Percentiles rank a stretch among this genome's conserved stretches.
Conservation (phyloP, 2,888 invertebrate genomes). For the Lydus trimaculatus region DNA sequence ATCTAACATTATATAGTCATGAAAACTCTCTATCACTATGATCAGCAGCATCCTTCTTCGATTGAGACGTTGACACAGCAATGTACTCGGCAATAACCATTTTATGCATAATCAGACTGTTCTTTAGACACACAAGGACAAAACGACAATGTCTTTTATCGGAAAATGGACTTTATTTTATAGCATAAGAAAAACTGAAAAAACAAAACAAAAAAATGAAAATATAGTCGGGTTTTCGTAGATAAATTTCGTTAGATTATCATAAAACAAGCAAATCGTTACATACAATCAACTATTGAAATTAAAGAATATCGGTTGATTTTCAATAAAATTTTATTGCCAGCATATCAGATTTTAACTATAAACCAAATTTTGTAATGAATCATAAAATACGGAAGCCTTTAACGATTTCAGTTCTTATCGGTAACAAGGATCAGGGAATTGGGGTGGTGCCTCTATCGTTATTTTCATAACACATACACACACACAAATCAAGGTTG, state of each 20-base stretch:
- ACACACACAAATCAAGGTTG: not conserved
- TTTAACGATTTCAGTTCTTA: constrained; percentile 9
- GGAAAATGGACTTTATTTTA: constrained; percentile 3
- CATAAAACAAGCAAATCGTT: not conserved
- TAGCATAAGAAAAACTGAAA: not conserved
- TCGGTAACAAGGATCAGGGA: constrained; percentile 7
- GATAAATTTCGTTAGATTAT: not conserved
- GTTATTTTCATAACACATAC: not conserved
- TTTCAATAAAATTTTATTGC: constrained; percentile 7
- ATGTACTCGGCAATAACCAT: constrained; percentile 57
- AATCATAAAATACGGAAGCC: constrained; percentile 9
- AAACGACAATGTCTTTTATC: constrained; percentile 8
- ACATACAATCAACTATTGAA: not conserved
- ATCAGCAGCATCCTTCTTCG: constrained; percentile 38
- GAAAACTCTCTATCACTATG: constrained; percentile 7
- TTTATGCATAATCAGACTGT: constrained; percentile 55
- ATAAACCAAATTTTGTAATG: constrained; percentile 3
- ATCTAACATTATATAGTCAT: constrained; percentile 11
- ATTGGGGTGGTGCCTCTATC: not conserved
- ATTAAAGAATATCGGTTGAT: not conserved
- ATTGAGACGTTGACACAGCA: constrained; percentile 58
- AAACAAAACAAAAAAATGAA: not conserved
- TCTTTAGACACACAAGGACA: constrained; percentile 23
- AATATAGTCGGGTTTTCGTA: not conserved
- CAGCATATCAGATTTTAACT: not conserved